Conservation (phyloP, 92 coral and sea anemone species). For the Micromussa lordhowensis region DNA sequence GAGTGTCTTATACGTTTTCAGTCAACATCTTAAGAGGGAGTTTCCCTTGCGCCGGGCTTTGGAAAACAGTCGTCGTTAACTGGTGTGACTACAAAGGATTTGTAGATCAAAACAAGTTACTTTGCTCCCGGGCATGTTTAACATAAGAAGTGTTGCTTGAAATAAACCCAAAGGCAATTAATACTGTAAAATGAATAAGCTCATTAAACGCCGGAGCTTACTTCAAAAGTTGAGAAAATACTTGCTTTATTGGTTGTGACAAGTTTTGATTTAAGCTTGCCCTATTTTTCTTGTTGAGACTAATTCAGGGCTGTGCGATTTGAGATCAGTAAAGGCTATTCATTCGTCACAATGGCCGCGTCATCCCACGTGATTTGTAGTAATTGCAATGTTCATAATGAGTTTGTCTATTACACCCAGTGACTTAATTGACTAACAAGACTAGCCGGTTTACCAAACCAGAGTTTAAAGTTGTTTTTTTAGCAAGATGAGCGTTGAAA, state of each 20-base stretch:
- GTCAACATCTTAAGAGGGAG: not conserved
- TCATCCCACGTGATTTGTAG: not conserved
- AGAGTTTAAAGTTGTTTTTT: not conserved
- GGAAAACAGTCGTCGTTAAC: conserved; percentile 6
- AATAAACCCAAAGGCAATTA: not conserved
- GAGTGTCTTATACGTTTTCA: not conserved
- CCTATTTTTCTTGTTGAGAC: not conserved
- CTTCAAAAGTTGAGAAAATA: not conserved
- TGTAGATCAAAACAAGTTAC: conserved; percentile 28
- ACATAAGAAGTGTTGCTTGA: conserved; percentile 11
- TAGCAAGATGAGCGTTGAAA: not conserved
- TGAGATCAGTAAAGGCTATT: not conserved
- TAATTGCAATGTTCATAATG: not conserved
- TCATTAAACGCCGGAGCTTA: not conserved
- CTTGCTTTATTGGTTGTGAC: not conserved
- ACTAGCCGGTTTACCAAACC: not conserved
- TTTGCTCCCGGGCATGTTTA: conserved; percentile 32
- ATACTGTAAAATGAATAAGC: not conserved
- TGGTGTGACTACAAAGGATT: not conserved
- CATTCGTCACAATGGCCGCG: not conserved
- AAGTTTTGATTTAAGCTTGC: not conserved
- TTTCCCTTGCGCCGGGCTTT: not conserved
- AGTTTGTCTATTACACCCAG: not conserved
- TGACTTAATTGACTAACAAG: not conserved
- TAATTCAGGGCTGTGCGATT: not conserved